Conservation (phyloP, 2,113 vertebrate genomes). For the Chitala chitala region DNA sequence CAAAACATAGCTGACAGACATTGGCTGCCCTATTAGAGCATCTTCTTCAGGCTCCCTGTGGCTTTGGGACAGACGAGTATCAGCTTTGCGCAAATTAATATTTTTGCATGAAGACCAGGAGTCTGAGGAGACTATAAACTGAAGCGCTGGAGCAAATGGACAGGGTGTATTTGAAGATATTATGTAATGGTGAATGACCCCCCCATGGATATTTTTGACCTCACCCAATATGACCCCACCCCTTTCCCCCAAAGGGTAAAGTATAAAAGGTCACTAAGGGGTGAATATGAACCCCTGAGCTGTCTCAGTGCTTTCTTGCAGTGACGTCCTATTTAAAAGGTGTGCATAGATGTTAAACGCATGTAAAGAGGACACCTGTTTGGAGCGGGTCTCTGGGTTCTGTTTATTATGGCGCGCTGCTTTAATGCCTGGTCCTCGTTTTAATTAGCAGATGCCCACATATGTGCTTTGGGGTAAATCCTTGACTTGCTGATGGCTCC, state of each 20-base stretch:
- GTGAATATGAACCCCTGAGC: too few relatives aligned
- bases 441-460: conserved; percentile 17
- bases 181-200: not conserved
- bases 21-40: conserved; percentile 24
- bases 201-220: too few relatives aligned
- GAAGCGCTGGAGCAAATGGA: not conserved
- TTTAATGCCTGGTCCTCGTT: not conserved
- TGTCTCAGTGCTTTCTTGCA: too few relatives aligned
- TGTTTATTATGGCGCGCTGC: not conserved
- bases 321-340: too few relatives aligned
- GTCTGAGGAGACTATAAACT: not conserved
- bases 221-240: too few relatives aligned
- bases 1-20: conserved; percentile 26
- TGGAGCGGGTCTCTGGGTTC: too few relatives aligned
- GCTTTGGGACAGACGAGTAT: conserved; percentile 15
- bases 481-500: not conserved
- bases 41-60: conserved; percentile 8
- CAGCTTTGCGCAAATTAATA: conserved; percentile 8
- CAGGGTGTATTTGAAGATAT: not conserved
- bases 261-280: not conserved
- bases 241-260: not conserved
- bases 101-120: not conserved
- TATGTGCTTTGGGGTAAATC: not conserved
- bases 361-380: too few relatives aligned
- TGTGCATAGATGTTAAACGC: too few relatives aligned